Evolutionary conservation across 2,113 vertebrate species (phyloP).

Genomic region (Osmerus mordax): DNA sequence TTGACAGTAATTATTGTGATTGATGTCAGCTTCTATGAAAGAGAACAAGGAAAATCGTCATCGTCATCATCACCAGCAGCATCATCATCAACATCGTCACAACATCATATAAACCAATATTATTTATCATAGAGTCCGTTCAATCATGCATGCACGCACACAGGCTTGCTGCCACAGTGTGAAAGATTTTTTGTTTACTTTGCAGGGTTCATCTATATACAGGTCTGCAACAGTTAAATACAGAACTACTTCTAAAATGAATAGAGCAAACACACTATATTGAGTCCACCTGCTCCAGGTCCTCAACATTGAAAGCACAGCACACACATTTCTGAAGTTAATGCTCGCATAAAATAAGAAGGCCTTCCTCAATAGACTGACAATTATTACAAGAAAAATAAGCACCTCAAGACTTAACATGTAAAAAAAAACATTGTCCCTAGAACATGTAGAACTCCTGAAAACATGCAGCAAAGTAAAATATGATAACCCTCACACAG

Average conservation of each 20-base stretch:
- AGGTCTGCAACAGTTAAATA: slow-evolving; percentile 20
- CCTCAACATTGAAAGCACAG: too few relatives aligned
- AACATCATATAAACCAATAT: neutral
- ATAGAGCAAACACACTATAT: too few relatives aligned
- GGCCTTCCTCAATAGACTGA: neutral
- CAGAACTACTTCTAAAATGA: neutral
- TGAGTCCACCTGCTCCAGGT: too few relatives aligned
- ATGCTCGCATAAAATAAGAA: too few relatives aligned
- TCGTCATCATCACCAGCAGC: neutral
- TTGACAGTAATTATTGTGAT: slow-evolving; percentile 30
- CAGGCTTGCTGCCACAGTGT: too few relatives aligned
- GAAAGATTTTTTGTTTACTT: neutral
- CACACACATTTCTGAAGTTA: too few relatives aligned
- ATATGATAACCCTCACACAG: slow-evolving; percentile 1
- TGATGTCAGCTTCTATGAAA: neutral
- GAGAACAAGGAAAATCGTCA: neutral
- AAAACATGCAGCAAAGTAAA: too few relatives aligned
- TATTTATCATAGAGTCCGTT: too few relatives aligned
- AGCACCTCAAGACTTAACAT: neutral
- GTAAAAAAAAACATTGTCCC: slow-evolving; percentile 1
- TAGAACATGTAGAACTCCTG: too few relatives aligned
- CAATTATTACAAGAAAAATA: neutral
- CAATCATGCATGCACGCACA: too few relatives aligned
- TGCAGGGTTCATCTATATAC: slow-evolving; percentile 14
- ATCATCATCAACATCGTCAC: neutral